These are phyloP conservation scores for Vimba vimba DNA, from an alignment of 2,113 vertebrate genomes.

Conservation along the genomic window DNA sequence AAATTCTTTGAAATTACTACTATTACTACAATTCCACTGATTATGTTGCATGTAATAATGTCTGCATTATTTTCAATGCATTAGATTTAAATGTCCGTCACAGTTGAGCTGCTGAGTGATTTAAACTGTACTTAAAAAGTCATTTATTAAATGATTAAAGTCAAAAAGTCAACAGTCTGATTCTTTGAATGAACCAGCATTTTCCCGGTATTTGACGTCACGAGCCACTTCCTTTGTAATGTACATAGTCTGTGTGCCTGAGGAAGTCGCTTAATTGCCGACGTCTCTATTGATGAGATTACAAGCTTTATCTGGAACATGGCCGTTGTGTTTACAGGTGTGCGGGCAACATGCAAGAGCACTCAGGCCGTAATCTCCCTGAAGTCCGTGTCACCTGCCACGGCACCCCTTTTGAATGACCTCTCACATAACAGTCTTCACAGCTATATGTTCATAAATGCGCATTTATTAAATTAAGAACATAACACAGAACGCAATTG, in stretches of 20 bases:
- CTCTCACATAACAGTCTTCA: neutral
- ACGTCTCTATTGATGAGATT: constrained; percentile 49
- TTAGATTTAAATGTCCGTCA: neutral
- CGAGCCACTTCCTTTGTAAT: neutral
- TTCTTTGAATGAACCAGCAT: constrained; percentile 38
- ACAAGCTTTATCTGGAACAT: constrained; percentile 26
- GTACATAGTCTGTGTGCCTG: neutral
- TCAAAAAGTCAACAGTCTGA: too few relatives aligned
- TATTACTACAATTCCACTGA: neutral
- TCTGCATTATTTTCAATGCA: neutral
- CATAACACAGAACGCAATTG: neutral
- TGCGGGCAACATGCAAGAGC: constrained; percentile 2
- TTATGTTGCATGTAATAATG: neutral
- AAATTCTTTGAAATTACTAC: too few relatives aligned
- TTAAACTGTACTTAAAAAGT: neutral
- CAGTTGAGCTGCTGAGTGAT: neutral
- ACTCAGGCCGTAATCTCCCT: neutral
- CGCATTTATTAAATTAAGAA: neutral
- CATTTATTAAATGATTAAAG: too few relatives aligned
- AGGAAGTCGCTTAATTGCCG: neutral
- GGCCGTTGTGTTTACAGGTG: constrained; percentile 43
- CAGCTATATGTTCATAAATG: neutral
- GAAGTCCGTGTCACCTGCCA: constrained; percentile 1
- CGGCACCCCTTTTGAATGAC: neutral
- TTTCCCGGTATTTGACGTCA: neutral